Conservation (phyloP, 2,113 vertebrate species). For the Nasalis larvatus region DNA sequence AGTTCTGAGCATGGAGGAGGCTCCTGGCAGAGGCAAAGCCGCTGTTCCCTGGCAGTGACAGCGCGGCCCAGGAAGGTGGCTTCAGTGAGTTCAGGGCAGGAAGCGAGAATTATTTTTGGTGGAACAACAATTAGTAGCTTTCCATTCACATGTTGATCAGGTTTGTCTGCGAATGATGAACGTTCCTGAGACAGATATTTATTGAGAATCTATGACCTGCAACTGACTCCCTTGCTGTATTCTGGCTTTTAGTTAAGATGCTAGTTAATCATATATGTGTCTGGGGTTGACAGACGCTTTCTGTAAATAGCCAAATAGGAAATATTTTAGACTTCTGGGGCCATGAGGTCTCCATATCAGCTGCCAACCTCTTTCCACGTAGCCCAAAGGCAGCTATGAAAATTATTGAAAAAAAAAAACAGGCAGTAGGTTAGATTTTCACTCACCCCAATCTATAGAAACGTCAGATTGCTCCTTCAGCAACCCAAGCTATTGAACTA, state of each 20-base stretch:
- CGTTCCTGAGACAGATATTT: not conserved
- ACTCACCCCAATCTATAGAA: not conserved
- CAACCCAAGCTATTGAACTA: not conserved
- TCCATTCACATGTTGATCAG: not conserved
- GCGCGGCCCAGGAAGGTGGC: accelerated
- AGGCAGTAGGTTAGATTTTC: no score
- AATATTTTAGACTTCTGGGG: not conserved
- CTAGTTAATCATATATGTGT: not conserved
- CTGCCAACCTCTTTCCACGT: not conserved
- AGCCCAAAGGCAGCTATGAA: not conserved
- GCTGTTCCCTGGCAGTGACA: no score
- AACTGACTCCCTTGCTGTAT: not conserved
- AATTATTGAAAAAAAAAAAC: not conserved
- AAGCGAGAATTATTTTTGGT: not conserved
- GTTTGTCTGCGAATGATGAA: not conserved
- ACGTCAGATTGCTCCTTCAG: not conserved
- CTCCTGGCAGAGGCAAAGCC: not conserved
- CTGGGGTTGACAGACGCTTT: not conserved
- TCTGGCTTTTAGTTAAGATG: not conserved
- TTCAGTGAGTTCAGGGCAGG: not conserved
- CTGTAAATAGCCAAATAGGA: not conserved
- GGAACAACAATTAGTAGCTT: not conserved
- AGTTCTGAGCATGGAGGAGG: not conserved
- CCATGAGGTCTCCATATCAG: not conserved
- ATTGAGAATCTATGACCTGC: not conserved